Evolutionary conservation across 92 coral and sea anemone species (phyloP).

Genomic region (Epizoanthus rinbou): DNA sequence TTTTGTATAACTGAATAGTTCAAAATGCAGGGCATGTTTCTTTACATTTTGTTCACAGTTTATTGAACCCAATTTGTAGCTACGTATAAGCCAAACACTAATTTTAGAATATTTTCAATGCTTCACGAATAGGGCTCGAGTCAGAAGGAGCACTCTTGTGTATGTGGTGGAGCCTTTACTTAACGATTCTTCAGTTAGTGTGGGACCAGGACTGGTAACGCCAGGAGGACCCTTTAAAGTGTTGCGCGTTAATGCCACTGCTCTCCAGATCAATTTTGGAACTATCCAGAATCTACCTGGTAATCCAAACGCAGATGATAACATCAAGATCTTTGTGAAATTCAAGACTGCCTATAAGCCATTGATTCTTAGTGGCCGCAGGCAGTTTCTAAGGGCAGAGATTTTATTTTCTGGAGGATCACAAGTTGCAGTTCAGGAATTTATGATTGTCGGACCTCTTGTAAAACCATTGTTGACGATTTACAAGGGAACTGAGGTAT

Average conservation of each 20-base stretch:
- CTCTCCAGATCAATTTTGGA: conserved; percentile 69
- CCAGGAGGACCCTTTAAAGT: conserved; percentile 59
- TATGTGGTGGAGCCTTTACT: conserved; percentile 57
- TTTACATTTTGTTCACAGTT: neutral
- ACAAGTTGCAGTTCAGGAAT: conserved; percentile 42
- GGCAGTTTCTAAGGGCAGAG: conserved; percentile 45
- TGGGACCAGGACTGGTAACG: conserved; percentile 53
- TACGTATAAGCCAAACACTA: neutral
- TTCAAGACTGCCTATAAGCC: conserved; percentile 76
- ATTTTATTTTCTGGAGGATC: conserved; percentile 65
- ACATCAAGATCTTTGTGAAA: conserved; percentile 57
- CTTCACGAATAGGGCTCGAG: conserved; percentile 46
- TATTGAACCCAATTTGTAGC: neutral
- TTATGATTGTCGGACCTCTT: conserved; percentile 79
- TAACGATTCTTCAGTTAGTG: conserved; percentile 52
- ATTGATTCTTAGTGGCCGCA: conserved; percentile 80
- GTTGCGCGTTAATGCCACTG: conserved; percentile 43
- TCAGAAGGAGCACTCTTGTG: conserved; percentile 54
- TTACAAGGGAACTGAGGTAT: conserved; percentile 74
- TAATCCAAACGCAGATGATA: conserved; percentile 58
- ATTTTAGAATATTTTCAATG: neutral
- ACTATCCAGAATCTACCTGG: conserved; percentile 74
- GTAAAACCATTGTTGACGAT: conserved; percentile 78
- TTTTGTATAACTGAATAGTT: no score
- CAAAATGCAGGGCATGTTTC: neutral